Conservation (phyloP, 2,888 invertebrate species). For the Tenthredo scrophulariae region DNA sequence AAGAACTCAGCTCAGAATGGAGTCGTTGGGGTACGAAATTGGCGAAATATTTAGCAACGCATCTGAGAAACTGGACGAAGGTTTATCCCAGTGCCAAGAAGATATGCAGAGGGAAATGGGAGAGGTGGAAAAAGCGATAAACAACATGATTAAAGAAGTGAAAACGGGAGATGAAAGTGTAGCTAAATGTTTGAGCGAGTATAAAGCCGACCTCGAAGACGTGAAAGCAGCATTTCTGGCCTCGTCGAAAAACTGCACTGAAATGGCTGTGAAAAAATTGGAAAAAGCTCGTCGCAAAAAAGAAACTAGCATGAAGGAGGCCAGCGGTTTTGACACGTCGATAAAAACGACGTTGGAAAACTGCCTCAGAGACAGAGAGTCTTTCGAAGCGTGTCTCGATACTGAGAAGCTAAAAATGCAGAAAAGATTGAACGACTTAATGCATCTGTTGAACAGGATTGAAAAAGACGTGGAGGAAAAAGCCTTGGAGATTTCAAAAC, state of each 20-base stretch:
- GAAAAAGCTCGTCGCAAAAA: conserved; percentile 49
- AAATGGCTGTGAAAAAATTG: conserved; percentile 41
- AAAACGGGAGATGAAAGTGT: neutral
- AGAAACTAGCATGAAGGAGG: conserved; percentile 49
- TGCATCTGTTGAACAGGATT: conserved; percentile 20
- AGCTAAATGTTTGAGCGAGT: conserved; percentile 32
- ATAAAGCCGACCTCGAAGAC: conserved; percentile 35
- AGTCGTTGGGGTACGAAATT: conserved; percentile 57
- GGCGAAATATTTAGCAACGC: conserved; percentile 56
- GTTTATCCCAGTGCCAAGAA: conserved; percentile 56
- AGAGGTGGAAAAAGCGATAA: conserved; percentile 53
- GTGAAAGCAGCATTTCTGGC: conserved; percentile 41
- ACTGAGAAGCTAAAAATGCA: conserved; percentile 23
- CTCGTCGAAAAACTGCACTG: conserved; percentile 53
- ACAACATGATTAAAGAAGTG: conserved; percentile 37
- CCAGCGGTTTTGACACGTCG: conserved; percentile 1
- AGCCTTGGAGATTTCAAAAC: neutral
- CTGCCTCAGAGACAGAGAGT: conserved; percentile 40
- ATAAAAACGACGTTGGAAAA: conserved; percentile 47
- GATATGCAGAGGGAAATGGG: conserved; percentile 55
- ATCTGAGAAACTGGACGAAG: conserved; percentile 54
- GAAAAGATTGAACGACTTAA: conserved; percentile 18
- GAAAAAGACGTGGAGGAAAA: conserved; percentile 15
- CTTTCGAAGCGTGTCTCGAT: conserved; percentile 41
- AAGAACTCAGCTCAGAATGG: conserved; percentile 57